Percentiles rank a stretch among this genome's conserved stretches.
Conservation (phyloP, 2,888 invertebrate species). For the Brachylomia viminalis region DNA sequence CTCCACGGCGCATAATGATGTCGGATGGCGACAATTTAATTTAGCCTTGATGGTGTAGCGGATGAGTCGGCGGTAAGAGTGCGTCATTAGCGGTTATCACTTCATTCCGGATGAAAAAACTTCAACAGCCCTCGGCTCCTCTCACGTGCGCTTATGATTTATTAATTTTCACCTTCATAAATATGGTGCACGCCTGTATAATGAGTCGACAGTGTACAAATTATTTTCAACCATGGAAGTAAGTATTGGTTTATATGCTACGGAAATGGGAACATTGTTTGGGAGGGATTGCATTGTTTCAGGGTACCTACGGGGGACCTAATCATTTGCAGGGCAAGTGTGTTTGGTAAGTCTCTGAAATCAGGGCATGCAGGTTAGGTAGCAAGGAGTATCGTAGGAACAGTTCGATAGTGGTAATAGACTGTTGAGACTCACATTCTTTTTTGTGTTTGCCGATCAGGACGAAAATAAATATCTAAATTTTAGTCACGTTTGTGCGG, state of each 20-base stretch:
- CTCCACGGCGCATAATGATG: constrained; percentile 57
- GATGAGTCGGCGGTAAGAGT: constrained; percentile 86
- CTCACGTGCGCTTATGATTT: constrained; percentile 89
- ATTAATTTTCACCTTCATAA: constrained; percentile 89
- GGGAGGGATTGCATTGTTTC: not conserved
- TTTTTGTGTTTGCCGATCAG: not conserved
- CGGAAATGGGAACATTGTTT: not conserved
- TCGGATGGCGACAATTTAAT: constrained; percentile 72
- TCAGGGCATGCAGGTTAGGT: not conserved
- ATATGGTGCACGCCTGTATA: constrained; percentile 81
- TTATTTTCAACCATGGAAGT: constrained; percentile 3
- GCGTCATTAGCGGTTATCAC: constrained; percentile 90
- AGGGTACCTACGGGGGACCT: not conserved
- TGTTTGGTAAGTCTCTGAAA: not conserved
- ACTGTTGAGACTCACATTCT: constrained; percentile 11
- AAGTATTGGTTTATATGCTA: not conserved
- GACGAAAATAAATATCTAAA: constrained; percentile 13
- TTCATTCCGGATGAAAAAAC: constrained; percentile 90
- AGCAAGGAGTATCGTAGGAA: not conserved
- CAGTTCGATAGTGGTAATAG: constrained; percentile 13
- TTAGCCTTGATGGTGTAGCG: constrained; percentile 73
- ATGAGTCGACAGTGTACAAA: constrained; percentile 56
- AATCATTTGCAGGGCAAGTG: not conserved
- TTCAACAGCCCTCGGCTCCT: constrained; percentile 87
- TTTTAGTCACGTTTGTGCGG: constrained; percentile 39